Evolutionary conservation across 2,888 invertebrate species (phyloP).

Genomic region (Hedychridium roseum): DNA sequence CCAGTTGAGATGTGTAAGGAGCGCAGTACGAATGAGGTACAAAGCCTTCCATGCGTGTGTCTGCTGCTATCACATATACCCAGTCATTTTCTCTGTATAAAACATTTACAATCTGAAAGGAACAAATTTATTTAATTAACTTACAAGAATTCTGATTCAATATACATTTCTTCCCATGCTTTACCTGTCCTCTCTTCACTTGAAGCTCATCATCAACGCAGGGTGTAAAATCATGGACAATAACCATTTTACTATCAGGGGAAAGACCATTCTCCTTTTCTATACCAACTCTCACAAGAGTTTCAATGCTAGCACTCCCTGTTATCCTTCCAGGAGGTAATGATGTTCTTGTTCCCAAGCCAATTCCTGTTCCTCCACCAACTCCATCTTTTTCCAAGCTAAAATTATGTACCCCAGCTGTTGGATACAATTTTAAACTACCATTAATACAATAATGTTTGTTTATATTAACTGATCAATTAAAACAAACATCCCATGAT

Average conservation of each 20-base stretch:
- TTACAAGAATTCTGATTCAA: slow-evolving; percentile 5
- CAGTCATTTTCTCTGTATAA: slow-evolving; percentile 95
- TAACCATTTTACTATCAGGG: slow-evolving; percentile 94
- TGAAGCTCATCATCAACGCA: slow-evolving; percentile 95
- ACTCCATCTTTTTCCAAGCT: slow-evolving; percentile 71
- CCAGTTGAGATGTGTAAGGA: slow-evolving; percentile 80
- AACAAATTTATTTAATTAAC: slow-evolving; percentile 7
- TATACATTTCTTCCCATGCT: slow-evolving; percentile 24
- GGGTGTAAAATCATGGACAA: slow-evolving; percentile 92
- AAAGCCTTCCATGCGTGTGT: slow-evolving; percentile 90
- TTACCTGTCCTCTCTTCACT: slow-evolving; percentile 82
- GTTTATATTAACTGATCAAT: too few species aligned
- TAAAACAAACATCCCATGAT: too few species aligned
- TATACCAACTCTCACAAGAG: slow-evolving; percentile 86
- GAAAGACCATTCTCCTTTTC: slow-evolving; percentile 92
- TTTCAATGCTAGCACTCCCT: slow-evolving; percentile 93
- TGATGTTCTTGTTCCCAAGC: slow-evolving; percentile 73
- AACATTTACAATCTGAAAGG: slow-evolving; percentile 83
- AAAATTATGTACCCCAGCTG: slow-evolving; percentile 56
- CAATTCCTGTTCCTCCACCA: slow-evolving; percentile 79
- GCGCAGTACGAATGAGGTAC: slow-evolving; percentile 95
- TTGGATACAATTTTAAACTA: slow-evolving; percentile 13
- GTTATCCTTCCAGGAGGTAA: slow-evolving; percentile 92
- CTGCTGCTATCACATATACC: slow-evolving; percentile 94
- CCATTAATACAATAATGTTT: too few species aligned